A percentile compares a stretch with the other conserved stretches of the same genome.
phyloP scores from a whole-genome alignment of 2,888 invertebrate genomes.

The Elgonia sp. region DNA sequence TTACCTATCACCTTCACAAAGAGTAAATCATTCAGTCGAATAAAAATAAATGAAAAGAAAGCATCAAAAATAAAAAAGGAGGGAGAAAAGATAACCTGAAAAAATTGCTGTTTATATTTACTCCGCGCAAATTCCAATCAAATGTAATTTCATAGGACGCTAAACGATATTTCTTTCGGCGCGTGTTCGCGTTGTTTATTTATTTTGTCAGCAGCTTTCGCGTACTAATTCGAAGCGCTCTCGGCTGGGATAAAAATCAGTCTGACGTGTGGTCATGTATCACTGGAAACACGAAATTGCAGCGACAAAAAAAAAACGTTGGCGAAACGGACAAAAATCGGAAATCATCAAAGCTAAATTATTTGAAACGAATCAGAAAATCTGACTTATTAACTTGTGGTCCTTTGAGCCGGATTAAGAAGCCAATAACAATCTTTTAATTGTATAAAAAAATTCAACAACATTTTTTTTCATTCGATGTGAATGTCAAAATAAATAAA shows the following conservation, averaged over 20 bases:
- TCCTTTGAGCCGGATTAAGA: no score
- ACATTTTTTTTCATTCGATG: no score
- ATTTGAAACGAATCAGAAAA: no score
- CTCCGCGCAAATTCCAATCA: conserved; percentile 21
- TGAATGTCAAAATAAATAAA: no score
- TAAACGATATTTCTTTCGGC: conserved; percentile 38
- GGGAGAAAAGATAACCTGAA: neutral
- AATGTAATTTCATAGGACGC: conserved; percentile 31
- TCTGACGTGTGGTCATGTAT: conserved; percentile 19
- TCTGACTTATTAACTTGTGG: no score
- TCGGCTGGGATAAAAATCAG: conserved; percentile 31
- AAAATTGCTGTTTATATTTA: conserved; percentile 37
- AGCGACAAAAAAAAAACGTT: neutral
- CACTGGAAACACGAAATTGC: conserved; percentile 31
- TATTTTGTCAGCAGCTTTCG: conserved; percentile 40
- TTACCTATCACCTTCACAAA: conserved; percentile 19
- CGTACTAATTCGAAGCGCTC: conserved; percentile 31
- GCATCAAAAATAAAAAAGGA: no score
- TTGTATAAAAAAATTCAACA: no score
- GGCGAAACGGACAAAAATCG: no score
- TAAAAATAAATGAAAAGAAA: neutral
- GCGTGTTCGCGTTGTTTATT: conserved; percentile 32
- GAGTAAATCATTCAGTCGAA: conserved; percentile 14
- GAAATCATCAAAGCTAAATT: no score
- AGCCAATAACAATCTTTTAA: no score